Evolutionary conservation across 1,140 invertebrate species (phyloP), one percentile per base, ranked within the genome.

Genomic region (Zophobas atratus): DNA sequence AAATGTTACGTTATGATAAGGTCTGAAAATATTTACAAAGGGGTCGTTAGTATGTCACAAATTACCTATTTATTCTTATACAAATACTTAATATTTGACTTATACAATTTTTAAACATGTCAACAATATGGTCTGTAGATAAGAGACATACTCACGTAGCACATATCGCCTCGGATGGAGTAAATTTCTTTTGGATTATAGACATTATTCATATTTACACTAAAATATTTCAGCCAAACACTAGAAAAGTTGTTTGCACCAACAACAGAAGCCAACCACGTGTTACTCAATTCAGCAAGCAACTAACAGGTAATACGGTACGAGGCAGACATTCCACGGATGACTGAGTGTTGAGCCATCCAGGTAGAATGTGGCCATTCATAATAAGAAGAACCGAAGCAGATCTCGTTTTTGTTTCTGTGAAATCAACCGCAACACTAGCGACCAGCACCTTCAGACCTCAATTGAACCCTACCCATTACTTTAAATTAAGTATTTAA

Each of bases 61-160:
- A 20, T 20, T 20, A 20, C 20, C 20, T 20, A 20, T 20, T 20
- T 20, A 20, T 20, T 20, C 20, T 20, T 20, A 20, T 20, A 20
- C 6, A 49, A 34, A 6, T 63, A 63, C 20, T 38, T 41, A 41
- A 63, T 41, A 41, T 41, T 38, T 8, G 20, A 20, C 20, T 20
- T 20, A 20, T 20, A 20, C 20, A 20, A 20, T 20, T 20, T 20
- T 20, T 20, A 20, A 20, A 20, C 20, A 20, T 20, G 20, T 20
- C 20, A 20, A 20, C 20, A 33, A 34, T 4, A 4, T 46, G 43
- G 6, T 4, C 2, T 32, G 8, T 70, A 48, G 2, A 4, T 35
- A 70, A 70, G 67, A 78, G 4, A 46, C 53, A 6, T 80, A 81
- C 81, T 82, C 81, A 82, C 81, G 75, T 78, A 82, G 75, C 81